Conservation (phyloP, 2,797 vertebrate species). For the Glyptemys insculpta region DNA sequence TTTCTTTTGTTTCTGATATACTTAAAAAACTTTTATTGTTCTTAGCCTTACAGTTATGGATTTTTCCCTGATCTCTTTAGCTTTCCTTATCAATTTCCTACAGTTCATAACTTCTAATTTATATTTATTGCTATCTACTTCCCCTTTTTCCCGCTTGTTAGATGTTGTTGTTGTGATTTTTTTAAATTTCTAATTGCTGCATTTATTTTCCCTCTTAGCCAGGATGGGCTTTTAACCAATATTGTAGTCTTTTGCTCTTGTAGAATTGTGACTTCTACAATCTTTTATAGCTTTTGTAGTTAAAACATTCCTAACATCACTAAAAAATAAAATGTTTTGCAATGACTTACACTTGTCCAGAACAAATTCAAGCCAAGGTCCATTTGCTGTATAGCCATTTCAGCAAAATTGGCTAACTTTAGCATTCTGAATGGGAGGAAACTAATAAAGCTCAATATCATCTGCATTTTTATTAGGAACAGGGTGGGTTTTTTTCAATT, state of each 20-base stretch:
- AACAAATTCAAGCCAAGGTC: background rate
- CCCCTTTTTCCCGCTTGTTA: background rate
- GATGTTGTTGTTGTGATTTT: background rate
- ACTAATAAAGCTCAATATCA: background rate
- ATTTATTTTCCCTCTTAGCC: background rate
- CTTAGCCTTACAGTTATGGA: background rate
- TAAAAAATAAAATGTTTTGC: background rate
- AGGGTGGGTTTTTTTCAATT: background rate
- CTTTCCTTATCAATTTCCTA: background rate
- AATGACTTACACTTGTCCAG: background rate
- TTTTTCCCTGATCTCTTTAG: background rate
- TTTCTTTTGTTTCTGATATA: background rate
- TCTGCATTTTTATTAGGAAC: background rate
- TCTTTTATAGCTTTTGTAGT: background rate
- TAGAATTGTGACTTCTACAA: background rate
- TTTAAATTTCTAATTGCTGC: background rate
- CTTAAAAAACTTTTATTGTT: background rate
- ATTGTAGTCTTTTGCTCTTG: background rate
- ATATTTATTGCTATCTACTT: background rate
- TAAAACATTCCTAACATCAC: background rate
- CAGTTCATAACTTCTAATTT: background rate
- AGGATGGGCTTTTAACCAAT: background rate
- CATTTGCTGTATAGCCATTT: background rate
- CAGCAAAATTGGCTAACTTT: background rate
- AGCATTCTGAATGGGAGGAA: background rate